Evolutionary conservation across 2,888 invertebrate genomes (phyloP).

Genomic region (Petrolisthes cinctipes): DNA sequence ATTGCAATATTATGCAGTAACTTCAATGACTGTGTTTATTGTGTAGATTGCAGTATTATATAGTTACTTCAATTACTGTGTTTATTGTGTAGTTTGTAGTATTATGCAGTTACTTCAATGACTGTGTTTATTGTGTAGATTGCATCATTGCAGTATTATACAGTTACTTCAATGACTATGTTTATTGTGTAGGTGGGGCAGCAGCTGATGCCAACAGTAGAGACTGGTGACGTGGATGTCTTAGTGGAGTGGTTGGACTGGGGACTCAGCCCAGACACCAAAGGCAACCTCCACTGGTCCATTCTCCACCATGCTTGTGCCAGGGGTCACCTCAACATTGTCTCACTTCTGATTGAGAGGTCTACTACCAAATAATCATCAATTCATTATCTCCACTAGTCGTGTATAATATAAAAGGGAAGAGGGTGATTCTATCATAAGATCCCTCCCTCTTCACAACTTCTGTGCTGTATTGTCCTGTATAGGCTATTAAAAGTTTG

Average conservation of each 20-base stretch:
- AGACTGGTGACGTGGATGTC: constrained; percentile 54
- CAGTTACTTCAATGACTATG: background rate
- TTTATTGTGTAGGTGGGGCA: constrained; percentile 52
- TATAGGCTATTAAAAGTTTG: no score
- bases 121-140: background rate
- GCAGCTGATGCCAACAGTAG: constrained; percentile 63
- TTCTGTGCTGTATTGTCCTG: no score
- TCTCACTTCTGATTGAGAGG: constrained; percentile 55
- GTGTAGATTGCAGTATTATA: background rate
- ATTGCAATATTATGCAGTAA: no score
- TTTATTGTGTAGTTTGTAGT: no score
- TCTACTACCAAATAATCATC: background rate
- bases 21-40: background rate
- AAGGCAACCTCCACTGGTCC: constrained; percentile 62
- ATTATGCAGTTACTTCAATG: background rate
- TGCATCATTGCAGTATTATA: background rate
- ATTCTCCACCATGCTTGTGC: constrained; percentile 59
- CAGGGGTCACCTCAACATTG: constrained; percentile 63
- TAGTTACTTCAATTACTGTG: background rate
- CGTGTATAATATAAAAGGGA: no score
- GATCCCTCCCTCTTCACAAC: no score
- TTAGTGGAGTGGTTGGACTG: constrained; percentile 63
- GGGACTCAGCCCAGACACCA: constrained; percentile 59
- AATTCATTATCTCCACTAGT: no score
- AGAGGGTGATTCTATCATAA: no score